Base-by-base conservation (phyloP, 2,888 invertebrate species). In the Ceratothoa steindachneri region DNA sequence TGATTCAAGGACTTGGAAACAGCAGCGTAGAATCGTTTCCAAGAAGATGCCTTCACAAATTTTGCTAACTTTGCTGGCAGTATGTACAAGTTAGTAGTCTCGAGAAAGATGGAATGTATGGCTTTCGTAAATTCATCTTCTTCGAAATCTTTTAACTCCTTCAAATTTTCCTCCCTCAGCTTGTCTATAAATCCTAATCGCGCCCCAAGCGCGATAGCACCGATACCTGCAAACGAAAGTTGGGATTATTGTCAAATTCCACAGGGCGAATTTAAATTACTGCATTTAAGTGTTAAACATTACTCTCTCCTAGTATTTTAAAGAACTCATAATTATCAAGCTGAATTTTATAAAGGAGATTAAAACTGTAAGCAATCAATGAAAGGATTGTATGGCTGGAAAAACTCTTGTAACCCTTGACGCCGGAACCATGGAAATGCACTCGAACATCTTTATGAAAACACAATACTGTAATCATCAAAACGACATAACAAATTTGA, bases 181-280 rank as follows among this genome's bases (percentile, higher is more conserved):
- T 60, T 60, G 2, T 60, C 3, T 24, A 60, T 22, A 3, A 60
- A 60, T 2, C 60, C 60, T 4, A 60, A 24, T 60, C 60, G n/a
- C 27, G 12, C 24, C 19, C 60, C 60, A 24, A 60, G 27, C 12
- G 60, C 19, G 12, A 60, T 60, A 1, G n/a, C 60, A 24, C 60
- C 60, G n/a, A 60, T 22, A 60, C 60, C 60, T 60, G 60, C 15
- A 51, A 51, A n/a, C n/a, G n/a, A n/a, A n/a, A n/a, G n/a, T n/a
- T n/a, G n/a, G n/a, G n/a, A n/a, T n/a, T n/a, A n/a, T n/a, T n/a
- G n/a, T n/a, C n/a, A n/a, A 41, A 41, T 41, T 41, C 15, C 41
- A 41, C 7, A 41, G 15, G 15, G 15, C 15, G 15, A 41, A 9
- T 41, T 9, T 41, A 9, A 9, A 41, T 41, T 41, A n/a, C n/a